These are phyloP conservation scores for Tichodroma muraria DNA, from an alignment of 2,113 vertebrate species.

Conservation along the genomic window DNA sequence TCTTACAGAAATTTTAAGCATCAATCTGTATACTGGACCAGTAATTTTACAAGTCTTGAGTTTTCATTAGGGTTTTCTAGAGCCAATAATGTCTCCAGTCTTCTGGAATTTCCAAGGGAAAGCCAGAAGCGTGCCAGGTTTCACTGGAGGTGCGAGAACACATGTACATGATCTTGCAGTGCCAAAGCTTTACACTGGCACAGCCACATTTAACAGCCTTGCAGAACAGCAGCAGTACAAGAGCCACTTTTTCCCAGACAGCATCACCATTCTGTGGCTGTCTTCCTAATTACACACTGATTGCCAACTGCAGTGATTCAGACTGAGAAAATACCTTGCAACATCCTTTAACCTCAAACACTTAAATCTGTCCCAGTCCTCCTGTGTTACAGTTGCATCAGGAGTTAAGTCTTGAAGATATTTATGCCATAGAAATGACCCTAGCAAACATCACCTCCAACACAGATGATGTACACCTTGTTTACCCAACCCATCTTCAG, in stretches of 20 bases:
- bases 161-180: not conserved
- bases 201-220: not conserved
- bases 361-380: not conserved
- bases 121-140: not conserved
- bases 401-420: not conserved
- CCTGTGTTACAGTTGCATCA: not conserved
- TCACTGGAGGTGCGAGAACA: not conserved
- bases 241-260: not conserved
- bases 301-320: not conserved
- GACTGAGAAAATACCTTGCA: not conserved
- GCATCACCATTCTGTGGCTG: not conserved
- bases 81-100: not conserved
- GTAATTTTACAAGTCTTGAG: not conserved
- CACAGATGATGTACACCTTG: not conserved
- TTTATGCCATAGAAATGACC: not conserved
- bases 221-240: not conserved
- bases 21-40: not conserved
- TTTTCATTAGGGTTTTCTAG: not conserved
- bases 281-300: not conserved
- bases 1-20: not conserved
- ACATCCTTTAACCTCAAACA: not conserved
- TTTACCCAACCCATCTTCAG: not conserved
- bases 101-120: not conserved
- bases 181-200: not conserved
- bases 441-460: not conserved